Evolutionary conservation across 2,888 invertebrate genomes (phyloP).

Genomic region (Schrankia costaestrigalis): DNA sequence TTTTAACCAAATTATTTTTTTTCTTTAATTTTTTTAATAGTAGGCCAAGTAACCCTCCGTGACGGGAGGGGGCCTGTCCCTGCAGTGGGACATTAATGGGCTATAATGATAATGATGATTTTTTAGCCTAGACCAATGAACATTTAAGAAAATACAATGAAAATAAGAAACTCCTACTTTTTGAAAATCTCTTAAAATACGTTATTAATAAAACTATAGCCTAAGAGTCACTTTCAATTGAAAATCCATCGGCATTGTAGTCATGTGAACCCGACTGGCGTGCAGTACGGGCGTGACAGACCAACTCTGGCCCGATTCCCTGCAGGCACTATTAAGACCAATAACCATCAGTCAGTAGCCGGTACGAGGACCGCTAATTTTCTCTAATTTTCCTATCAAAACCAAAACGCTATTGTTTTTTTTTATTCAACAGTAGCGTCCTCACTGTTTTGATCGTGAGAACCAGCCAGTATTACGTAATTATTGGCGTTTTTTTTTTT

Average conservation of each 20-base stretch:
- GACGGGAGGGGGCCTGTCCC: no score
- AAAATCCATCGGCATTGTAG: constrained; percentile 13
- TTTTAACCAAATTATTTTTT: no score
- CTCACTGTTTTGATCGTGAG: constrained; percentile 70
- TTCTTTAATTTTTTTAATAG: no score
- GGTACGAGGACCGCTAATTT: constrained; percentile 68
- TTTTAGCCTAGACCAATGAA: no score
- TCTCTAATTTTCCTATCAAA: constrained; percentile 80
- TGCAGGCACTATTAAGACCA: constrained; percentile 73
- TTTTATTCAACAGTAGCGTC: constrained; percentile 54
- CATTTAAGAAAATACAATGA: no score
- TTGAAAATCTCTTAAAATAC: no score
- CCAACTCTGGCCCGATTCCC: constrained; percentile 60
- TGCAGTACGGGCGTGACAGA: constrained; percentile 69
- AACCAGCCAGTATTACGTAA: constrained; percentile 64
- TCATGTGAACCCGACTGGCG: constrained; percentile 62
- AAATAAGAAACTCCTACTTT: no score
- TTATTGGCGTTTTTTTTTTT: constrained; percentile 44
- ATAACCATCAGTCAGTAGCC: constrained; percentile 78
- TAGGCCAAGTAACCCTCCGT: no score
- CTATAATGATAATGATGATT: no score
- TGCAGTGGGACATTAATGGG: no score
- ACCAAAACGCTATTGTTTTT: constrained; percentile 63
- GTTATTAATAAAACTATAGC: not conserved
- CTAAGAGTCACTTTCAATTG: constrained; percentile 5